phyloP scores from a whole-genome alignment of 2,888 invertebrate species.

The Balanococcus diminutus region DNA sequence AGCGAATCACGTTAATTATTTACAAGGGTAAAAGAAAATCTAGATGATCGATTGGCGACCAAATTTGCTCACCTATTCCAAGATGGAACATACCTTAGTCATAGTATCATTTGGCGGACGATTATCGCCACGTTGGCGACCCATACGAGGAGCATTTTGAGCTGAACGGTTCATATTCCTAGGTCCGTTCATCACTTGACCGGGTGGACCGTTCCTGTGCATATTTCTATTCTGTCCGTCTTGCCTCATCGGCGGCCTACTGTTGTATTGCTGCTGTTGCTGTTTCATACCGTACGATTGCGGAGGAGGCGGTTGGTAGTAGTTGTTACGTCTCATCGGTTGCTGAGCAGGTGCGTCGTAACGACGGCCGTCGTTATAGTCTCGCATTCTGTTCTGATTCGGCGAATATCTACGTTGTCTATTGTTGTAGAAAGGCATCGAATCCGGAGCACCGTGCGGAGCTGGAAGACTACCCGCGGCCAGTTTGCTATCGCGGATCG shows the following conservation, averaged over 20 bases:
- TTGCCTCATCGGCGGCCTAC: not conserved
- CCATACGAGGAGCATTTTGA: constrained; percentile 14
- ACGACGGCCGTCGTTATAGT: not conserved
- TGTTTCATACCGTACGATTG: not conserved
- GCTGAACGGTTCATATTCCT: constrained; percentile 33
- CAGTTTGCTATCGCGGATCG: constrained; percentile 45
- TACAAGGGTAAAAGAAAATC: too few species aligned
- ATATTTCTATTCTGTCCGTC: not conserved
- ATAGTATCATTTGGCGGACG: not conserved
- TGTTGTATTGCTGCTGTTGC: not conserved
- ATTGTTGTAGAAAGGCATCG: not conserved
- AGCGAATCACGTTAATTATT: not conserved
- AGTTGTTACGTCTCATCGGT: constrained; percentile 24
- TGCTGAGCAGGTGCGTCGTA: not conserved
- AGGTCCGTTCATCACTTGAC: not conserved
- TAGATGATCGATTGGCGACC: too few species aligned
- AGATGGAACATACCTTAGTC: not conserved
- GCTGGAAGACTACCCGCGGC: not conserved
- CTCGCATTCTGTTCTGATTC: not conserved
- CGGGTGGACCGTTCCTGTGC: constrained; percentile 1
- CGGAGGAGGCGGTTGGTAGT: not conserved
- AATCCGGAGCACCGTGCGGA: not conserved
- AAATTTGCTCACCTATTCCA: not conserved
- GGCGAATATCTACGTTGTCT: not conserved
- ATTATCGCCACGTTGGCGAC: not conserved